Conservation (phyloP, 2,888 invertebrate species). For the Dasysyrphus tricinctus region DNA sequence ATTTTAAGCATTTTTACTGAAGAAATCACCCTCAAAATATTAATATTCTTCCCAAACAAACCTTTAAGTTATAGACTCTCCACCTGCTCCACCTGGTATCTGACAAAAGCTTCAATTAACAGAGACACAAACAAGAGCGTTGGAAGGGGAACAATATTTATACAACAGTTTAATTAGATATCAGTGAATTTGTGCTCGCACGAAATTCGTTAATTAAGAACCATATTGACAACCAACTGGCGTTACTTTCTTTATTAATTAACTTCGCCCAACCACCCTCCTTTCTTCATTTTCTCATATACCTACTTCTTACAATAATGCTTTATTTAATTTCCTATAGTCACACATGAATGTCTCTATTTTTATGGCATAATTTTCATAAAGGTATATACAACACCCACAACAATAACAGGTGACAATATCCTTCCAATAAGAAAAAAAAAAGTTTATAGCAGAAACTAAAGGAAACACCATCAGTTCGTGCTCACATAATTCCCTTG, state of each 20-base stretch:
- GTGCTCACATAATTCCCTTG: constrained; percentile 38
- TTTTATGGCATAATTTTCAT: constrained; percentile 47
- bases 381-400: constrained; percentile 22
- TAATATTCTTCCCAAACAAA: not conserved
- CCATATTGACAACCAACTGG: constrained; percentile 53
- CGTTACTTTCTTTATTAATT: constrained; percentile 20
- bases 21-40: not conserved
- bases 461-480: constrained; percentile 30
- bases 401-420: constrained; percentile 57
- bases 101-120: constrained; percentile 1
- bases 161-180: constrained; percentile 41
- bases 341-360: not conserved
- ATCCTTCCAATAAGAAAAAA: constrained; percentile 47
- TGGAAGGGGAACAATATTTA: constrained; percentile 6
- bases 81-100: not conserved
- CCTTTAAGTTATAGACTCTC: not conserved
- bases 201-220: constrained; percentile 59
- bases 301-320: constrained; percentile 5
- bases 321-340: constrained; percentile 25
- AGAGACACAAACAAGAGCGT: constrained; percentile 16
- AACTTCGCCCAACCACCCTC: too few species aligned
- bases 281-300: not conserved
- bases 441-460: constrained; percentile 7
- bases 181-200: constrained; percentile 44
- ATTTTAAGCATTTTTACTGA: not conserved